phyloP scores from a whole-genome alignment of 2,888 invertebrate species.

The Brachyopa scutellaris region DNA sequence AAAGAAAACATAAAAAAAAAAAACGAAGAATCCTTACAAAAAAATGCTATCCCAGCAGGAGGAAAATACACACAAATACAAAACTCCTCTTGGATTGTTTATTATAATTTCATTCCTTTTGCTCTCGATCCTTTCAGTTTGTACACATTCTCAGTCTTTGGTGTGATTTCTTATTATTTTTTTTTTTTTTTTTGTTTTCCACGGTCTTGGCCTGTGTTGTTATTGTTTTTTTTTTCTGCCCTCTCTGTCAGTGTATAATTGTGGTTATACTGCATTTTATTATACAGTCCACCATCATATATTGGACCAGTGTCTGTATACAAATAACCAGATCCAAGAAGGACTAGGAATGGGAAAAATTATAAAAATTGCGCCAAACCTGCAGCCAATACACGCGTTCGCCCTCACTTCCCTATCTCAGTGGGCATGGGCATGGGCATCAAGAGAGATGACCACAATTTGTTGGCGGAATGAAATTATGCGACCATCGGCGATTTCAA shows the following conservation, averaged over 20 bases:
- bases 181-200: too few relatives aligned
- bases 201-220: conserved; percentile 15
- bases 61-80: conserved; percentile 10
- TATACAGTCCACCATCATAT: too few relatives aligned
- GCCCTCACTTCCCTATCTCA: conserved; percentile 49
- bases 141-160: background rate
- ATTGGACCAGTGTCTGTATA: conserved; percentile 8
- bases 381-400: conserved; percentile 70
- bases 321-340: background rate
- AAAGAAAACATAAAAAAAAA: conserved; percentile 36
- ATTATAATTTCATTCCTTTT: conserved; percentile 64
- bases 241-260: conserved; percentile 37
- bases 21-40: conserved; percentile 13
- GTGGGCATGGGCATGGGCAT: conserved; percentile 32
- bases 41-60: conserved; percentile 67
- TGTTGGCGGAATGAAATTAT: conserved; percentile 1
- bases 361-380: conserved; percentile 69
- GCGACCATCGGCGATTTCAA: background rate
- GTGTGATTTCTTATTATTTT: too few relatives aligned
- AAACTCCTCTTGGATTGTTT: conserved; percentile 54
- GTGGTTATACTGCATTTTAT: conserved; percentile 35
- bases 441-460: conserved; percentile 19
- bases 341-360: conserved; percentile 13
- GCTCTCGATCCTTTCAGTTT: background rate
- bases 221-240: conserved; percentile 1